A percentile compares a stretch with the other conserved stretches of the same genome.
phyloP scores from a whole-genome alignment of 2,797 vertebrate genomes.

The Anguilla pacifica region DNA sequence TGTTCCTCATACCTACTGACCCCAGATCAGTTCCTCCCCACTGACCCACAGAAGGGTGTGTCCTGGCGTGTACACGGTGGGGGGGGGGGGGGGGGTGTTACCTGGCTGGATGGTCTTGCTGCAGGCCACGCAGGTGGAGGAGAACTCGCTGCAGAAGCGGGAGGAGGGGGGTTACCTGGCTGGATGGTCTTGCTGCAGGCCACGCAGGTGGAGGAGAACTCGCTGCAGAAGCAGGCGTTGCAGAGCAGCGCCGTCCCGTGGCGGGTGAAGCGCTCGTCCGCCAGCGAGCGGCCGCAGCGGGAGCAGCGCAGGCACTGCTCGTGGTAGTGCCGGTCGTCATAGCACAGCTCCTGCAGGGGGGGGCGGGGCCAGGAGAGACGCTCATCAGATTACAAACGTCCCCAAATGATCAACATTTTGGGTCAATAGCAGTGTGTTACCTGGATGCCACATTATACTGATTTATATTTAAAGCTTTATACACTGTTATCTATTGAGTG shows the following conservation, averaged over 20 bases:
- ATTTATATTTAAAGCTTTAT: background rate
- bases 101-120: too few species aligned
- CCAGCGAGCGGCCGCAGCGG: conserved; percentile 92
- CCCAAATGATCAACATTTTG: background rate
- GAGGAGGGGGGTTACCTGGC: conserved; percentile 84
- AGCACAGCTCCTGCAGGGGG: conserved; percentile 87
- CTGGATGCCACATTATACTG: background rate
- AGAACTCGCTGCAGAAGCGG: too few species aligned
- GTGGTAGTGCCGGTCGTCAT: conserved; percentile 94
- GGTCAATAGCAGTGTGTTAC: too few species aligned
- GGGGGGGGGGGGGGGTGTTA: background rate
- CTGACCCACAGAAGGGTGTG: background rate
- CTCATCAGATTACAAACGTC: background rate
- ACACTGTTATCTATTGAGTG: too few species aligned
- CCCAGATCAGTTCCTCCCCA: background rate
- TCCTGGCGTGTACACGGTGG: background rate
- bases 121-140: too few species aligned
- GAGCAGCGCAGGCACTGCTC: conserved; percentile 98
- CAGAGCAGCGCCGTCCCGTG: conserved; percentile 92
- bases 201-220: conserved; percentile 94
- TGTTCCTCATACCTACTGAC: background rate
- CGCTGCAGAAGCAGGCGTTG: conserved; percentile 96
- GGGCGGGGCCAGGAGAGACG: background rate
- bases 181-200: conserved; percentile 96
- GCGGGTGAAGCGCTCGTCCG: conserved; percentile 95